Evolutionary conservation across 2,797 vertebrate genomes (phyloP).

Genomic region (Chelonia mydas): DNA sequence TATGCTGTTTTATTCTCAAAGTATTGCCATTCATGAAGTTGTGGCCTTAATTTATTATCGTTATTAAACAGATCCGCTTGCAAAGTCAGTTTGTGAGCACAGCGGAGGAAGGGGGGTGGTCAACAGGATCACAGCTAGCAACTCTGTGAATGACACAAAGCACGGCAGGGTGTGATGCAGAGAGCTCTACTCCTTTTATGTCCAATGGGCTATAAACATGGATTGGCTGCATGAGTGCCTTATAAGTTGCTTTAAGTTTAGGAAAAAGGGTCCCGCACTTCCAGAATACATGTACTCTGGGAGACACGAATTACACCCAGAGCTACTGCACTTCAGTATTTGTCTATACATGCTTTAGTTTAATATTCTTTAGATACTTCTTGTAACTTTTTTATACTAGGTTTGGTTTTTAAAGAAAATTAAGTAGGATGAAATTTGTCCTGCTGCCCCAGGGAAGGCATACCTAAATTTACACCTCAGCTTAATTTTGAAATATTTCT

Average conservation of each 20-base stretch:
- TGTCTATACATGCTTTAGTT: too few species aligned
- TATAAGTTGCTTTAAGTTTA: background rate
- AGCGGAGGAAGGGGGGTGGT: background rate
- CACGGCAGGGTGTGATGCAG: background rate
- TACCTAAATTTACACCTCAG: background rate
- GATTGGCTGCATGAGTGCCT: background rate
- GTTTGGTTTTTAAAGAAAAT: background rate
- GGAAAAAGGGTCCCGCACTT: background rate
- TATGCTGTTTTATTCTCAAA: background rate
- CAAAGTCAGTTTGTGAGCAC: background rate
- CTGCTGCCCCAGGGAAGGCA: background rate
- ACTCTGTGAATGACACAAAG: background rate
- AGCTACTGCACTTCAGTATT: background rate
- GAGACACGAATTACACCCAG: background rate
- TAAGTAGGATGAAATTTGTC: background rate
- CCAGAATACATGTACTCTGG: background rate
- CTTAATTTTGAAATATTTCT: background rate
- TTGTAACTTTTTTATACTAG: background rate
- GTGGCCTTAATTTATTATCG: accelerated
- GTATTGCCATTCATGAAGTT: background rate
- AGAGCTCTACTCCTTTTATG: accelerated
- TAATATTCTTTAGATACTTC: background rate
- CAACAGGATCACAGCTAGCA: background rate
- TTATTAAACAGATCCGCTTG: background rate
- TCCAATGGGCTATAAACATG: accelerated